phyloP scores from a whole-genome alignment of 2,797 vertebrate genomes.

The Peromyscus nudipes region DNA sequence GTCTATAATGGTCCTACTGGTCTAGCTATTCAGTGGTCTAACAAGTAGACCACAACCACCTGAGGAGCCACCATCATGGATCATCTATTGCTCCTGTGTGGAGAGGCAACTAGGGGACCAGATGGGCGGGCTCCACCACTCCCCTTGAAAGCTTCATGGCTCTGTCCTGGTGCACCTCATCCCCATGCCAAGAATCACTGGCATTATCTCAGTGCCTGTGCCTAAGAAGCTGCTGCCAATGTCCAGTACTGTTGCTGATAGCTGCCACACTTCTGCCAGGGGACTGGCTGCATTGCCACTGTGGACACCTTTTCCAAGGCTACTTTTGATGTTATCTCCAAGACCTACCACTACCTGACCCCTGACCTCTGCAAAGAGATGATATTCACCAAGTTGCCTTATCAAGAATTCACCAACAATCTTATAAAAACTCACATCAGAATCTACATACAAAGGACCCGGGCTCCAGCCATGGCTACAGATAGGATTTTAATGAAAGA shows the following conservation, averaged over 20 bases:
- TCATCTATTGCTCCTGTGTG: neutral
- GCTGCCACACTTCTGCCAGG: too few species aligned
- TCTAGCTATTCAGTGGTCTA: neutral
- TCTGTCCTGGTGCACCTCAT: neutral
- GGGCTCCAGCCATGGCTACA: neutral
- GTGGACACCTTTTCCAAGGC: neutral
- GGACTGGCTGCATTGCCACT: neutral
- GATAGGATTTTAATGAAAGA: neutral
- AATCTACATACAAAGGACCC: too few species aligned
- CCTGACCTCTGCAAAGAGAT: neutral
- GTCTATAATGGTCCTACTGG: neutral
- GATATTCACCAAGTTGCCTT: neutral
- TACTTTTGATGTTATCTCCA: neutral
- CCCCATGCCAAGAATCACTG: neutral
- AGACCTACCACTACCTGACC: neutral
- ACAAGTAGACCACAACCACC: neutral
- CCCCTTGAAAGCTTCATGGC: too few species aligned
- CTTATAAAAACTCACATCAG: neutral
- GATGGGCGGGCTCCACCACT: too few species aligned
- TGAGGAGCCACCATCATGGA: neutral
- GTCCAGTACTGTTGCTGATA: neutral
- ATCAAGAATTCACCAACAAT: neutral
- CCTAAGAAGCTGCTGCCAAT: neutral
- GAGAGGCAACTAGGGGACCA: neutral
- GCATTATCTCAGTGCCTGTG: neutral